Percentiles rank a stretch among this genome's conserved stretches.
phyloP scores from a whole-genome alignment of 2,113 vertebrate genomes.

The Cebidichthys violaceus region DNA sequence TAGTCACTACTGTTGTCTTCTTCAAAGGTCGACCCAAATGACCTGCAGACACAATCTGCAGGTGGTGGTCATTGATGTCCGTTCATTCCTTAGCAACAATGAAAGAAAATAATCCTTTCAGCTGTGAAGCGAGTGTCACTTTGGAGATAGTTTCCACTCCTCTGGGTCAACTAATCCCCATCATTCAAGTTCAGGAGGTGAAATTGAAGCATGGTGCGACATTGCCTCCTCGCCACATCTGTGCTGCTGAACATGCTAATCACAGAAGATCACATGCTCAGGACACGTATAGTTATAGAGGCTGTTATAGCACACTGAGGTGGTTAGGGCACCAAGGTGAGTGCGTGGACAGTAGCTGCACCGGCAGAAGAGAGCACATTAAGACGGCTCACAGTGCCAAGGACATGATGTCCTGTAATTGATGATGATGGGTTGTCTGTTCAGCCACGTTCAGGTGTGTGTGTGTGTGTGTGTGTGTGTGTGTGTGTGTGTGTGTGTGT shows the following conservation, averaged over 20 bases:
- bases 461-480: too few species aligned
- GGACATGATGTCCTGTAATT: slow-evolving; percentile 61
- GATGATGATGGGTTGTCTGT: slow-evolving; percentile 50
- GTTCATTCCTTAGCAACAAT: background rate
- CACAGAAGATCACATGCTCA: background rate
- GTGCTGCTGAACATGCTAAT: slow-evolving; percentile 26
- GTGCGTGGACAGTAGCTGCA: slow-evolving; percentile 15
- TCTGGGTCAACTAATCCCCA: slow-evolving; percentile 8
- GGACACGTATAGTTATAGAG: background rate
- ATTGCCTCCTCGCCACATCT: background rate
- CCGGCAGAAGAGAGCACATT: slow-evolving; percentile 5
- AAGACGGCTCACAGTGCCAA: slow-evolving; percentile 22
- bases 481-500: too few species aligned
- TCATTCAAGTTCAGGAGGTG: background rate
- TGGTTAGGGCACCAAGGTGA: slow-evolving; percentile 40
- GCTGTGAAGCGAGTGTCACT: background rate
- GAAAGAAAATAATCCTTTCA: background rate
- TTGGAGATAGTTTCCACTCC: slow-evolving; percentile 9
- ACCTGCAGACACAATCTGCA: slow-evolving; percentile 8
- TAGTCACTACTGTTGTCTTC: slow-evolving; percentile 10
- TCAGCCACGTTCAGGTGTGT: slow-evolving; percentile 39
- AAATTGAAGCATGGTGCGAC: background rate
- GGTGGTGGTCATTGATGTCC: background rate
- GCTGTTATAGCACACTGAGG: background rate
- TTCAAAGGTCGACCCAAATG: background rate